Base-by-base conservation (phyloP, 2,113 vertebrate species). In the Oreochromis aureus region DNA sequence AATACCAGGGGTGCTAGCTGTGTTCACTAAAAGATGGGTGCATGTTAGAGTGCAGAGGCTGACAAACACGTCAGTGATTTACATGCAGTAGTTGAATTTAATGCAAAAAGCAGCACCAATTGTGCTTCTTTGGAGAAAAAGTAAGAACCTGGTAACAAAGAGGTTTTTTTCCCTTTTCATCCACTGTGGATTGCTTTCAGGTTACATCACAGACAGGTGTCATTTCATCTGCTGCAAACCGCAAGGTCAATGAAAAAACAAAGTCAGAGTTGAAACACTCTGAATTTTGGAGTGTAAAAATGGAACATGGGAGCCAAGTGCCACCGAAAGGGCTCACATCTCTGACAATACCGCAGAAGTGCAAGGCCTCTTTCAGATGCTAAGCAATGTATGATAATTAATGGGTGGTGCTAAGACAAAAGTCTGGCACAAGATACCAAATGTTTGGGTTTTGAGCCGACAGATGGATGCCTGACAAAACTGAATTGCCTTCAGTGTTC, bases 201-300 rank as follows among this genome's bases (percentile, higher is more conserved):
- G 48, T 90, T 89, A 90, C 76, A 81, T 92, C 86, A 80, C 73
- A 88, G 90, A 85, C 89, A 84, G 36, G 59, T 66, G 83, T 83
- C 92, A 66, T 56, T 86, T 84, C 71, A 87, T 87, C 81, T 61
- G 78, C 30, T 63, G 53, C 41, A 85, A 53, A 54, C 71, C 22
- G 13, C 66, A 86, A 85, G 81, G 88, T 82, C 61, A 81, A 32
- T 4, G n/a, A 48, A 69, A 82, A 53, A 61, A 30, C 16, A 87
- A 55, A 90, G 54, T 56, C 76, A 81, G 30, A 82, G 4, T 61
- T 84, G 9, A 83, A 79, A 44, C 13, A 36, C 13, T 39, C n/a
- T 61, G 9, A 85, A 79, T 80, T 86, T 85, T 30, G 13, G 13
- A 88, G 12, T 30, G 78, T 19, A 79, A 71, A 3, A 6, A 18